phyloP scores from a whole-genome alignment of 2,888 invertebrate genomes.

The Pachliopta kotzebuea region DNA sequence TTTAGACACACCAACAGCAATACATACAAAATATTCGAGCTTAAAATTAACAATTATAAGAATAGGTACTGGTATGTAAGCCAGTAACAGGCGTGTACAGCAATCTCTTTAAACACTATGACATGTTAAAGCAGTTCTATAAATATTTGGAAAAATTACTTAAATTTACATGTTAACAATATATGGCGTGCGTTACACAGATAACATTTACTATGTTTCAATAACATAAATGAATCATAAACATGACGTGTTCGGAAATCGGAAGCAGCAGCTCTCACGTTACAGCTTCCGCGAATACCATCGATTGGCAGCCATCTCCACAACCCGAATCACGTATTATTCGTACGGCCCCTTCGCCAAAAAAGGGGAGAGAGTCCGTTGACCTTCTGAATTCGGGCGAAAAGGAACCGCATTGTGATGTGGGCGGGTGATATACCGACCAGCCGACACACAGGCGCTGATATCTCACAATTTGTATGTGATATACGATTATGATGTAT shows the following conservation, averaged over 20 bases:
- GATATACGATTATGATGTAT: not conserved
- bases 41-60: too few species aligned
- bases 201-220: not conserved
- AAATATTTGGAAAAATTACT: too few species aligned
- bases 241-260: not conserved
- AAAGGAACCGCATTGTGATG: slow-evolving; percentile 9
- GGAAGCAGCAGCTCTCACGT: not conserved
- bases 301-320: slow-evolving; percentile 1
- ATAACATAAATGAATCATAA: not conserved
- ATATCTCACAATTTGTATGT: not conserved
- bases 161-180: not conserved
- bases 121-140: too few species aligned
- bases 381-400: slow-evolving; percentile 23
- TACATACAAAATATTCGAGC: too few species aligned
- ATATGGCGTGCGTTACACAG: not conserved
- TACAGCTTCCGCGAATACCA: not conserved
- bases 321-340: slow-evolving; percentile 8
- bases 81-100: too few species aligned
- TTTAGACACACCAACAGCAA: too few species aligned
- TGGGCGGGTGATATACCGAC: slow-evolving; percentile 5
- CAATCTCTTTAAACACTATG: too few species aligned
- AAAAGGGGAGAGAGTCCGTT: slow-evolving; percentile 27
- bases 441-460: slow-evolving; percentile 10
- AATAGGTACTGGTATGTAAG: too few species aligned
- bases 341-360: slow-evolving; percentile 14